Evolutionary conservation across 2,113 vertebrate species (phyloP), one percentile per base, ranked within the genome.

Genomic region (Pavo muticus): DNA sequence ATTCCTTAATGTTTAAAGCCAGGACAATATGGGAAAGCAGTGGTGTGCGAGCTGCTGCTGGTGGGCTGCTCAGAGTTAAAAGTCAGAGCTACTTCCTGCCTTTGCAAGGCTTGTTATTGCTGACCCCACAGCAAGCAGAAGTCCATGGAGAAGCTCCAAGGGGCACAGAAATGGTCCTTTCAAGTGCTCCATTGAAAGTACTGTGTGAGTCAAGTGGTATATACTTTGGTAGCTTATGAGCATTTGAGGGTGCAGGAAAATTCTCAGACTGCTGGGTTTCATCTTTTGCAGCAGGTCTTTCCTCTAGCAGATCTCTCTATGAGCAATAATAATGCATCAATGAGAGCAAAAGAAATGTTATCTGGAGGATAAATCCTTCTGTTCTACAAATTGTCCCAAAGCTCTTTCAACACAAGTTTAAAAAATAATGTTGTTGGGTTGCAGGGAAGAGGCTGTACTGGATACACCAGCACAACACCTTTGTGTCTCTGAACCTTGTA

Each of bases 11-110:
- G 24, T 11, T 64, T 67, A 70, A 70, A 90, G 71, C 2, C 12
- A 71, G 18, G 14, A 24, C 60, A 67, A 9, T 16, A 50, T 30
- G 24, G 42, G 35, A 81, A 86, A 84, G 72, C 18, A 86, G 30
- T 14, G 35, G 9, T 39, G 9, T 39, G 18, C 12, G 54, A 73
- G 27, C 2, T 10, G 0, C 37, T 70, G 45, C 23, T 1, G 0
- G 10, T 20, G 39, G 39, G 18, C 11, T 14, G 8, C 35, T 87
- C 29, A 24, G 48, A 14, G 39, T 27, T 30, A 60, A 80, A 47
- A 69, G 19, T 3, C 16, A 68, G 56, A 32, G 11, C 40, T 73
- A 10, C 32, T 37, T 54, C 48, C 47, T 70, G 60, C 30, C 40
- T 59, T 80, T 54, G 23, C 20, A 79, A 73, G 63, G 37, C 45